Base-by-base conservation (phyloP, 2,888 invertebrate species). In the Drosophila quinaria region DNA sequence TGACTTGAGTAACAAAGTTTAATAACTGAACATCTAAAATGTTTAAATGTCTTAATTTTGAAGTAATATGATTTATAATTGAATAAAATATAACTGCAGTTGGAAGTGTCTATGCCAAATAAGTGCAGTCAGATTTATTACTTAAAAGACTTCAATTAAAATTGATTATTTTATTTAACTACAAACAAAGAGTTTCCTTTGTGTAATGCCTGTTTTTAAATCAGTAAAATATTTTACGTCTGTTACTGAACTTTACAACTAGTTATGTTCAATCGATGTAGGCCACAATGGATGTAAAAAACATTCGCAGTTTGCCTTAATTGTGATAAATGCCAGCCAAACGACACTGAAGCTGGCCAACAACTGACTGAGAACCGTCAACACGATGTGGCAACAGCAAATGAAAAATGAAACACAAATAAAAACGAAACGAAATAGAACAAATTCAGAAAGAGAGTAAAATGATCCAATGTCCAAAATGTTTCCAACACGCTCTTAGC, bases 301-400 rank as follows among this genome's bases (percentile, higher is more conserved):
- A 25, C 33, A 66, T 62, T 39, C 15, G 42, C 47, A 33, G 25
- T 19, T 19, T 13, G 3, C 17, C 52, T 6, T 29, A 13, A 17
- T 25, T 25, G 17, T 52, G 29, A 37, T 5, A 13, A 25, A 15
- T 6, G 11, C 15, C 75, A 63, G 59, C 78, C 80, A 64, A 55
- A 39, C 60, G 47, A 17, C 35, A 46, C 47, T 63, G 52, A 51
- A 51, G 63, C 44, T 81, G 70, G 65, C 47, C 59, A 60, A 35
- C 74, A 60, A 81, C 81, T 81, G 58, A 77, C 6, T 31, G 19
- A 13, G 33, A 19, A 13, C 37, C 31, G 22, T 1, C 15, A 10
- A 10, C 10, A 6, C 10, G 5, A 31, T 17, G 10, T 22, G 56
- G 4, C 56, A 8, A 17, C 15, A 15, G 31, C n/a, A 17, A 31